phyloP scores from a whole-genome alignment of 2,113 vertebrate species.

The Heterotis niloticus region DNA sequence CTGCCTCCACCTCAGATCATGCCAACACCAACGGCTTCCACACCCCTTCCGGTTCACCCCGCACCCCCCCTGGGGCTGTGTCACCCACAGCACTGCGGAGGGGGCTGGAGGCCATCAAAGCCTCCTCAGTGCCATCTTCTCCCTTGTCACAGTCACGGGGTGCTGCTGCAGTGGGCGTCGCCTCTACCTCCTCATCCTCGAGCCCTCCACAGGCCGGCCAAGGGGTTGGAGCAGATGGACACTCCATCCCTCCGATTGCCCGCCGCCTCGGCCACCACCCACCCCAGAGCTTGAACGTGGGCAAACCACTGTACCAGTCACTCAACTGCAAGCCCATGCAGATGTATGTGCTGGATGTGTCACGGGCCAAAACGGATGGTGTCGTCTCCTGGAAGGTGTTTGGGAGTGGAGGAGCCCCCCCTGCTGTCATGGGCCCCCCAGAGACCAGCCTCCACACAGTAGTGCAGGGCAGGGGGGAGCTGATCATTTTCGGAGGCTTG shows the following conservation, averaged over 20 bases:
- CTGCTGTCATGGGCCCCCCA: conserved; percentile 84
- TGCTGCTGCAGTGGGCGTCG: conserved; percentile 44
- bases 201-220: conserved; percentile 59
- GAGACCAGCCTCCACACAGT: conserved; percentile 97
- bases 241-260: conserved; percentile 86
- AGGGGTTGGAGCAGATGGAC: conserved; percentile 66
- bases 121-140: conserved; percentile 60
- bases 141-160: conserved; percentile 59
- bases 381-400: conserved; percentile 90
- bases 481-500: conserved; percentile 95
- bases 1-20: conserved; percentile 68
- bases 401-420: conserved; percentile 60
- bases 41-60: conserved; percentile 64
- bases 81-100: conserved; percentile 82
- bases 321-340: conserved; percentile 99
- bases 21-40: conserved; percentile 84
- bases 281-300: conserved; percentile 92
- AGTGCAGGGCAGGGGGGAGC: conserved; percentile 90
- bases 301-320: conserved; percentile 95
- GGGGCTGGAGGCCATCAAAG: conserved; percentile 86
- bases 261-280: conserved; percentile 92
- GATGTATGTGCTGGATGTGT: conserved; percentile 96
- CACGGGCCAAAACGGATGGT: conserved; percentile 71
- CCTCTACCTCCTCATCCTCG: conserved; percentile 63
- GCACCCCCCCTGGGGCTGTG: conserved; percentile 75